These are phyloP conservation scores for Rhinopithecus roxellana DNA, from an alignment of 2,113 vertebrate genomes.

Conservation along the genomic window DNA sequence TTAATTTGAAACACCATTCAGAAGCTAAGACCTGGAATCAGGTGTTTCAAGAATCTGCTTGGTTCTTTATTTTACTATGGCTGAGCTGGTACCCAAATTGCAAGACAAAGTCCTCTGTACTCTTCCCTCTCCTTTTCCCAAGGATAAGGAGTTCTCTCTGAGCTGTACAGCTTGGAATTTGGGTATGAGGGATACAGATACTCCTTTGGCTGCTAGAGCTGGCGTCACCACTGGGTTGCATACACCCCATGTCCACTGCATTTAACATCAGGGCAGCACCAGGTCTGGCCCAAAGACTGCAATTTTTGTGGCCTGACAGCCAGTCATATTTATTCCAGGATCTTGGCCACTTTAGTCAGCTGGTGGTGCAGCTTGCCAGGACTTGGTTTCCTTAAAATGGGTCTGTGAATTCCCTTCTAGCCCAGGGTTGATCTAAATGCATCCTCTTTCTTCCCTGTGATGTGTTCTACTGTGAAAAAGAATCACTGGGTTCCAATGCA, in stretches of 20 bases:
- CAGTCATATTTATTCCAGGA: background rate
- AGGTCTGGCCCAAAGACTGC: background rate
- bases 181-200: background rate
- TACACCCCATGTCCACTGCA: background rate
- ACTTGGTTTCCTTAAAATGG: background rate
- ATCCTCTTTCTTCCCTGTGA: background rate
- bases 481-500: background rate
- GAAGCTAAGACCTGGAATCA: too few species aligned
- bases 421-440: background rate
- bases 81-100: background rate
- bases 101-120: background rate
- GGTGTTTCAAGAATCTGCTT: background rate
- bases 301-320: background rate
- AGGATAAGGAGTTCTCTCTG: background rate
- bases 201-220: background rate
- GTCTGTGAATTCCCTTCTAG: background rate
- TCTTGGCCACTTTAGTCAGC: background rate
- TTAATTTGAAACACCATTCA: background rate
- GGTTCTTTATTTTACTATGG: background rate
- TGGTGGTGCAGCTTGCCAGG: background rate
- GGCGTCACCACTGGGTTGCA: background rate
- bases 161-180: background rate
- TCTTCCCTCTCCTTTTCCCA: background rate
- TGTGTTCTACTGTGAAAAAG: background rate
- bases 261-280: background rate